Percentiles rank a stretch among this genome's conserved stretches.
Conservation (phyloP, 1,140 invertebrate genomes). For the Bombus sylvicola region DNA sequence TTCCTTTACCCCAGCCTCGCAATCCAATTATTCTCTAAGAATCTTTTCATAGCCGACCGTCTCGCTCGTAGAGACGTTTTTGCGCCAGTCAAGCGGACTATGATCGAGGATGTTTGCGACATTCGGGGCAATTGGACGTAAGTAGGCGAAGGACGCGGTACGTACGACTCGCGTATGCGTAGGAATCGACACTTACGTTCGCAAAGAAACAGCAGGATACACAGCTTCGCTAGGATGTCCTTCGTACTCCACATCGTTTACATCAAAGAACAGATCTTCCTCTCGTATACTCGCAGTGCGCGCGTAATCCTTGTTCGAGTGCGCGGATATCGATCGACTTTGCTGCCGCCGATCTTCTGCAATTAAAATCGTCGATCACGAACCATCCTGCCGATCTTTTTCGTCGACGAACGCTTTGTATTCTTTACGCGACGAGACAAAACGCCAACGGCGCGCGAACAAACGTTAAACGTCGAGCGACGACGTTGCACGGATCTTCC, state of each 20-base stretch:
- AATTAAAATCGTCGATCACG: not conserved
- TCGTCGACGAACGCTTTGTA: too few species aligned
- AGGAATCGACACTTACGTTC: conserved; percentile 54
- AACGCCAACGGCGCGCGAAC: too few species aligned
- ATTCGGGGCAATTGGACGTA: not conserved
- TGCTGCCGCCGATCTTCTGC: not conserved
- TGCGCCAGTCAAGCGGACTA: not conserved
- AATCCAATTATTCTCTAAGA: rapidly evolving
- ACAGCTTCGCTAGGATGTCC: conserved; percentile 31
- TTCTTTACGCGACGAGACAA: too few species aligned
- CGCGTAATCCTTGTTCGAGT: not conserved
- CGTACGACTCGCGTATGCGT: not conserved
- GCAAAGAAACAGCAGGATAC: conserved; percentile 55
- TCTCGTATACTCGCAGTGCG: not conserved
- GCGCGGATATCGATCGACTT: not conserved
- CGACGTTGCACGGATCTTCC: too few species aligned
- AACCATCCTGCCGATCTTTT: not conserved
- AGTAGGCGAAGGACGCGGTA: conserved; percentile 54
- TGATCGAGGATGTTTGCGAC: not conserved
- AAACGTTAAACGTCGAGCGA: too few species aligned
- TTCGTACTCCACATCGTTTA: conserved; percentile 43
- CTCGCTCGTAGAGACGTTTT: not conserved
- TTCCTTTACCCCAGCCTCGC: too few species aligned
- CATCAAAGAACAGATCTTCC: not conserved
- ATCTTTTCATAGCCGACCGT: too few species aligned